Base-by-base conservation (phyloP, 2,113 vertebrate species). In the Corythoichthys intestinalis region DNA sequence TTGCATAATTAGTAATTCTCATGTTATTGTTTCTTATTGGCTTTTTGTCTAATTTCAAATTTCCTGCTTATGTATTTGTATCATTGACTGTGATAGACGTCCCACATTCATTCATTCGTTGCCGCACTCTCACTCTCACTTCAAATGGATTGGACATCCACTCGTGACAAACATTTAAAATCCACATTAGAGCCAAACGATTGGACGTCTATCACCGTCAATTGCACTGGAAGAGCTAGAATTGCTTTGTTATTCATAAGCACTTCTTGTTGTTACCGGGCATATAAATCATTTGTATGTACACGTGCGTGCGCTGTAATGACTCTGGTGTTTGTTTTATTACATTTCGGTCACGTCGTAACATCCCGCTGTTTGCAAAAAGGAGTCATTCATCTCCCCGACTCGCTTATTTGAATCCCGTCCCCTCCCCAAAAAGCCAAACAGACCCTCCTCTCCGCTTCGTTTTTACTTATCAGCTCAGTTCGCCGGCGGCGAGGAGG, bases 201-300 rank as follows among this genome's bases (percentile, higher is more conserved):
- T n/a, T 56, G 9, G 48, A 15, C 14, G 53, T 56, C 28, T 34
- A 12, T 28, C 20, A 56, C 11, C 2, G 53, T 34, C 41, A 44
- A 4, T 44, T 5, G 3, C 39, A 41, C 39, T 41, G 6, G 9
- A 44, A 44, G 4, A 44, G 41, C 41, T 44, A 44, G 9, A 2
- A 35, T 35, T 59, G 39, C 10, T 11, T 44, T 62, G 17, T 62
- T 62, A 44, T 44, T 62, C 59, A 20, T n/a, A n/a, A 39, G 44
- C 61, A 11, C 34, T 14, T 11, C 5, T 34, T 35, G 34, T 34
- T 58, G 88, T 91, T 86, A 89, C 87, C 76, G 58, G 70, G 71
- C 57, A 71, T 79, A 85, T 87, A 83, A 89, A 89, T 13, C 3
- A 15, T 14, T 14, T 15, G 44, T 46, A 5, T 10, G 46, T 47